Base-by-base conservation (phyloP, 1,140 invertebrate species). In the Lordiphosa stackelbergi region DNA sequence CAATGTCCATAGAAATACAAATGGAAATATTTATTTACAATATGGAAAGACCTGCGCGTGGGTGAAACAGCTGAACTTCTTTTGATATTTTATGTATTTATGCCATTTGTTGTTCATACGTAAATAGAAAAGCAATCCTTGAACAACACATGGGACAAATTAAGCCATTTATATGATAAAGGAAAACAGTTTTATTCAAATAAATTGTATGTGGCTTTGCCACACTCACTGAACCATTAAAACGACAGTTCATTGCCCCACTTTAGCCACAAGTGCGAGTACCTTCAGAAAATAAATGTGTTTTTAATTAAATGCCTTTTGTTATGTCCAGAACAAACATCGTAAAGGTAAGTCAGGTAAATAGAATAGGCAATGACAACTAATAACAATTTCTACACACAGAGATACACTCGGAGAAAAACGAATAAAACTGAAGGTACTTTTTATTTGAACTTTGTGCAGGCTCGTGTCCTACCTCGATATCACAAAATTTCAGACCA, bases 251-350 rank as follows among this genome's bases (percentile, higher is more conserved):
- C 73, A 59, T 77, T 77, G 73, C 64, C 68, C 68, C 64, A 77
- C 45, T 77, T 77, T 24, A 42, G 35, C 46, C 47, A 43, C 16
- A 37, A 22, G 51, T 45, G 47, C 60, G 40, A 54, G 38, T 41
- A 55, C 22, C 54, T 61, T 56, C 57, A 52, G 57, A 66, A 77
- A 64, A 68, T 72, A 77, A 77, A 77, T 77, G 73, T 69, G 68
- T 72, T 77, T 77, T 77, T 77, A 77, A 77, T 77, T 72, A 77
- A 77, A 77, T 77, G 53, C 52, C 64, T 72, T 64, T 71, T 75
- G 69, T 75, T 77, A 35, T 53, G 62, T 46, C 40, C 49, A 45
- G 42, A 46, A 38, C 38, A 19, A 19, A 35, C 24, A 12, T 22
- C 36, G 24, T 5, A 31, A 31, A 31, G 28, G 28, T 31, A 31